These are phyloP conservation scores for Platorchestia sp. DNA, from an alignment of 1,140 invertebrate genomes.

Conservation along the genomic window DNA sequence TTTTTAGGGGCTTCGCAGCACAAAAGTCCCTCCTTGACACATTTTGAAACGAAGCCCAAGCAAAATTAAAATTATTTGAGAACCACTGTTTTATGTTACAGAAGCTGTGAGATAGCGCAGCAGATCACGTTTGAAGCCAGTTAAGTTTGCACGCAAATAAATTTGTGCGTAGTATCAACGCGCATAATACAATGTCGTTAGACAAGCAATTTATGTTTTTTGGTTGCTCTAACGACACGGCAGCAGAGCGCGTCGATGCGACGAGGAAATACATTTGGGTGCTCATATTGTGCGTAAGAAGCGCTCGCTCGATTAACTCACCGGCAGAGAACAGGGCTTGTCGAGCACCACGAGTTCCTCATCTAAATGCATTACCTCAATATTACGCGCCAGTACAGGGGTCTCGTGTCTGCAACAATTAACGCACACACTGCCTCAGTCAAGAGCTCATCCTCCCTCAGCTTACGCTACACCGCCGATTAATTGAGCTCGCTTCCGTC, in stretches of 20 bases:
- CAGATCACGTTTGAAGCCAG: neutral
- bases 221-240: neutral
- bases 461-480: neutral
- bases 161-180: neutral
- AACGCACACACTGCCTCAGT: slow-evolving; percentile 44
- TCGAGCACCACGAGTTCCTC: slow-evolving; percentile 88
- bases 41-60: neutral
- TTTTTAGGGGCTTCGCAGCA: neutral
- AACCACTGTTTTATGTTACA: neutral
- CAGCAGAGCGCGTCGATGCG: neutral
- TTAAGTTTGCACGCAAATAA: neutral
- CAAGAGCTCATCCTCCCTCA: neutral
- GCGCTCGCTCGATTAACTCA: slow-evolving; percentile 71
- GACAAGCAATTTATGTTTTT: neutral
- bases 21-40: neutral
- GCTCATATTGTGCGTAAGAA: neutral
- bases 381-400: slow-evolving; percentile 80
- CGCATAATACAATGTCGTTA: neutral
- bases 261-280: neutral
- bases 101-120: neutral
- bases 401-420: slow-evolving; percentile 80
- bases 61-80: neutral
- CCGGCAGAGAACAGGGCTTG: slow-evolving; percentile 91
- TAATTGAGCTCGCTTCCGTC: neutral
- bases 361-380: slow-evolving; percentile 85